Conservation (phyloP, 2,797 vertebrate genomes). For the Xyrichtys novacula region DNA sequence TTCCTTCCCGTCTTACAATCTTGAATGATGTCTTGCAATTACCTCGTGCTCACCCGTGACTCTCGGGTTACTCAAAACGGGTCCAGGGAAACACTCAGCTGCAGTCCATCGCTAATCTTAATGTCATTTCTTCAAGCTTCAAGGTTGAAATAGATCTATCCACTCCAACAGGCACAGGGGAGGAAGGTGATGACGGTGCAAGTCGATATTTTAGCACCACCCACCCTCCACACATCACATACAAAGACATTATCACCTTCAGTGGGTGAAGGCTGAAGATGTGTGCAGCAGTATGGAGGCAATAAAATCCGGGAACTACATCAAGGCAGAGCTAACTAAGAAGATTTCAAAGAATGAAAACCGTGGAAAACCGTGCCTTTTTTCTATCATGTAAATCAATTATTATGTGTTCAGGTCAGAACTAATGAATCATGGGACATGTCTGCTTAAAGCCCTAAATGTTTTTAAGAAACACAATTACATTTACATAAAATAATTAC, state of each 20-base stretch:
- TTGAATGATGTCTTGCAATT: constrained; percentile 58
- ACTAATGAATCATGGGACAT: too few relatives aligned
- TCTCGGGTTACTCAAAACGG: constrained; percentile 33
- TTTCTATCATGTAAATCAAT: too few relatives aligned
- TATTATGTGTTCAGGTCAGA: too few relatives aligned
- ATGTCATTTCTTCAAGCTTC: constrained; percentile 27
- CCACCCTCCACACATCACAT: constrained; percentile 5
- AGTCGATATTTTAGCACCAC: constrained; percentile 14
- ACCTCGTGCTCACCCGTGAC: constrained; percentile 50
- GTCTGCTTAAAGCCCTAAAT: too few relatives aligned
- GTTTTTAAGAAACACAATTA: too few relatives aligned
- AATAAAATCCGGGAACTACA: not conserved
- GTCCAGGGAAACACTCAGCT: constrained; percentile 27
- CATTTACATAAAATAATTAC: too few relatives aligned
- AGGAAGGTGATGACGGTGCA: constrained; percentile 35
- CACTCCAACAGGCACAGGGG: constrained; percentile 27
- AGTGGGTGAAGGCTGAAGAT: constrained; percentile 10
- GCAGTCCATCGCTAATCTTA: constrained; percentile 34
- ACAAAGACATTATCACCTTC: constrained; percentile 34
- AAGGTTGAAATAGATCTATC: constrained; percentile 44
- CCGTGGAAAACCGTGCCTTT: not conserved
- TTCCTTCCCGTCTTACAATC: constrained; percentile 25
- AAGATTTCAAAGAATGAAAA: not conserved
- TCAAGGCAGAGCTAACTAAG: not conserved
- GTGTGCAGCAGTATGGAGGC: not conserved